A percentile compares a stretch with the other conserved stretches of the same genome.
These are phyloP conservation scores for Arctia plantaginis DNA, from an alignment of 2,888 invertebrate genomes.

Conservation along the genomic window DNA sequence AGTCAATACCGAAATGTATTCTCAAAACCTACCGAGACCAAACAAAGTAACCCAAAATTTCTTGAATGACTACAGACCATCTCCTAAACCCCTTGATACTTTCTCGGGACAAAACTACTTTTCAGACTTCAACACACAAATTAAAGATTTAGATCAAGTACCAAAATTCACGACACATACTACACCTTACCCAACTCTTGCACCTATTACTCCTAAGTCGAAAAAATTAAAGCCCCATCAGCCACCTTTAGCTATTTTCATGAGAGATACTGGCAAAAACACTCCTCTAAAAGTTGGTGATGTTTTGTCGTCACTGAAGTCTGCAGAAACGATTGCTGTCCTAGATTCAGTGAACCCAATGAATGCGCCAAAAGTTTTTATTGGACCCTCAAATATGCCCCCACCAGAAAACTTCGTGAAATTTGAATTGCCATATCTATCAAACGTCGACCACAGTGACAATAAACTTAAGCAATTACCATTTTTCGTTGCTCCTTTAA, in stretches of 20 bases:
- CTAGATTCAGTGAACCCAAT: slow-evolving; percentile 90
- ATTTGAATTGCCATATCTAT: slow-evolving; percentile 94
- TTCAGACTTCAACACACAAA: slow-evolving; percentile 70
- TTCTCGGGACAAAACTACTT: slow-evolving; percentile 67
- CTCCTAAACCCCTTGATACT: slow-evolving; percentile 62
- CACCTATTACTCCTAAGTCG: slow-evolving; percentile 78
- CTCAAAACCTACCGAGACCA: slow-evolving; percentile 64
- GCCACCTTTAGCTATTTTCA: slow-evolving; percentile 93
- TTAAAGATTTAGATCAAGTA: slow-evolving; percentile 67
- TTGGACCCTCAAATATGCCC: slow-evolving; percentile 91
- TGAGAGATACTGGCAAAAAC: slow-evolving; percentile 83
- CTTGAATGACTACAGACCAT: slow-evolving; percentile 62
- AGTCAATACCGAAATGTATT: slow-evolving; percentile 69
- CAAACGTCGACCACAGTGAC: slow-evolving; percentile 90
- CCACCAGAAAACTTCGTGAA: slow-evolving; percentile 91
- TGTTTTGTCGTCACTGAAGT: slow-evolving; percentile 89
- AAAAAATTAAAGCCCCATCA: slow-evolving; percentile 92
- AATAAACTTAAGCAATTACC: slow-evolving; percentile 91
- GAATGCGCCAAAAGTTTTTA: slow-evolving; percentile 91
- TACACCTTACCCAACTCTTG: slow-evolving; percentile 74
- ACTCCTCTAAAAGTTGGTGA: slow-evolving; percentile 88
- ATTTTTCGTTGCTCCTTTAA: slow-evolving; percentile 94
- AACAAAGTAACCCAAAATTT: slow-evolving; percentile 63
- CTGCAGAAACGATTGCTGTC: slow-evolving; percentile 91
- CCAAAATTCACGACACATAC: slow-evolving; percentile 75